A percentile compares a stretch with the other conserved stretches of the same genome.
Evolutionary conservation across 2,888 invertebrate genomes (phyloP).

Genomic region (Caenorhabditis sinica): DNA sequence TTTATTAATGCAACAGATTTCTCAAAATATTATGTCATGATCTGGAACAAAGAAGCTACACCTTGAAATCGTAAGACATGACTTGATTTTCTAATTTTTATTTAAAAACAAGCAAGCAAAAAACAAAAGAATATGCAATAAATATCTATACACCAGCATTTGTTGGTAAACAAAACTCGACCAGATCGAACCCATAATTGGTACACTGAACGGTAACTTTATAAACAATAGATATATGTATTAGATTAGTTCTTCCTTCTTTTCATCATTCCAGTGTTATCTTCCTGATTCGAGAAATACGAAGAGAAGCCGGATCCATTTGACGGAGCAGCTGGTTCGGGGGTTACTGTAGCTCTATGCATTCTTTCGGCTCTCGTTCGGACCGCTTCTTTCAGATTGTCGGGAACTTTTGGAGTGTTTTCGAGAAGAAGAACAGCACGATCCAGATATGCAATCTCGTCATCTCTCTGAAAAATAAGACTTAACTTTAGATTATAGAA

Average conservation of each 20-base stretch:
- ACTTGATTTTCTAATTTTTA: neutral
- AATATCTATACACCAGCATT: slow-evolving; percentile 45
- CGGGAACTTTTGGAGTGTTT: slow-evolving; percentile 61
- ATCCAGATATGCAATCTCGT: slow-evolving; percentile 70
- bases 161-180: slow-evolving; percentile 12
- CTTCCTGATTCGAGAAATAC: slow-evolving; percentile 14
- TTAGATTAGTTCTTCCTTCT: slow-evolving; percentile 46
- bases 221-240: neutral
- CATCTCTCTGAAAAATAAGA: slow-evolving; percentile 66
- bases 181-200: slow-evolving; percentile 53
- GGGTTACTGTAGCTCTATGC: slow-evolving; percentile 55
- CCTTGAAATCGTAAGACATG: neutral
- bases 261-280: slow-evolving; percentile 54
- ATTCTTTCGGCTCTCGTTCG: slow-evolving; percentile 47
- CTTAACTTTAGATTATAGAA: neutral
- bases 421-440: slow-evolving; percentile 46
- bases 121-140: slow-evolving; percentile 42
- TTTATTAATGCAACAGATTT: too few species aligned
- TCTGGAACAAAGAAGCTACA: neutral
- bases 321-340: slow-evolving; percentile 28
- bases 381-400: slow-evolving; percentile 40
- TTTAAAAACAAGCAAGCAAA: neutral
- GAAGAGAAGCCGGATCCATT: slow-evolving; percentile 30
- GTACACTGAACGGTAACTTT: neutral
- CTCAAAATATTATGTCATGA: neutral